These are phyloP conservation scores for Chelonia mydas DNA, from an alignment of 2,797 vertebrate species.

Conservation along the genomic window DNA sequence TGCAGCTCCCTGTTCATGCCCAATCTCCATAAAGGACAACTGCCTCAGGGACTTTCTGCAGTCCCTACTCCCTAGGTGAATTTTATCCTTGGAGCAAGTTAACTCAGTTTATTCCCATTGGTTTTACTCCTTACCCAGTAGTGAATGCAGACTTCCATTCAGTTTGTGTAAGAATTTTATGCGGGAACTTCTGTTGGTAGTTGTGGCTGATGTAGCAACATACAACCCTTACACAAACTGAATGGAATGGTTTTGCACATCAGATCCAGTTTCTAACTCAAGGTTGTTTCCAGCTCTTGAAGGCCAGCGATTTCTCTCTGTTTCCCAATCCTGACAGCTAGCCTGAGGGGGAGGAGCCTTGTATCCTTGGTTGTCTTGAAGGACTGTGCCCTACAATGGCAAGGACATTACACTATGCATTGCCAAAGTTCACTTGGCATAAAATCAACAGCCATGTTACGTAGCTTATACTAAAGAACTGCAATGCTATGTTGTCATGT, in stretches of 20 bases:
- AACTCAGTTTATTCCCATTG: neutral
- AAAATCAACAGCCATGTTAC: accelerated
- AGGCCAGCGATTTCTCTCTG: neutral
- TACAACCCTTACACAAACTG: neutral
- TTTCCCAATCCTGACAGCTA: neutral
- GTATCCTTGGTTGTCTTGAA: neutral
- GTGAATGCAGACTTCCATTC: neutral
- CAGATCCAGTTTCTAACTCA: neutral
- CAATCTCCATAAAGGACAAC: neutral
- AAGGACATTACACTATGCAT: neutral
- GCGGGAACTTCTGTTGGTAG: neutral
- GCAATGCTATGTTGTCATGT: accelerated
- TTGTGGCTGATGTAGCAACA: neutral
- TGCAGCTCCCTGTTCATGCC: neutral
- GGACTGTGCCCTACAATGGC: accelerated
- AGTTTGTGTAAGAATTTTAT: neutral
- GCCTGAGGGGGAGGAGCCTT: neutral
- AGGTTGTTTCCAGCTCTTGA: neutral
- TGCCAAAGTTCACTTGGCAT: neutral
- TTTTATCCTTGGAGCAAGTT: neutral
- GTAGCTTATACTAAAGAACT: neutral
- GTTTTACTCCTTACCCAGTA: neutral
- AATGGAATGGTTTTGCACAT: neutral
- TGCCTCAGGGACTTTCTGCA: neutral
- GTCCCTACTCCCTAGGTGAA: neutral